These are phyloP conservation scores for Parauchenoglanis punctatus DNA, from an alignment of 2,797 vertebrate species.

Conservation along the genomic window DNA sequence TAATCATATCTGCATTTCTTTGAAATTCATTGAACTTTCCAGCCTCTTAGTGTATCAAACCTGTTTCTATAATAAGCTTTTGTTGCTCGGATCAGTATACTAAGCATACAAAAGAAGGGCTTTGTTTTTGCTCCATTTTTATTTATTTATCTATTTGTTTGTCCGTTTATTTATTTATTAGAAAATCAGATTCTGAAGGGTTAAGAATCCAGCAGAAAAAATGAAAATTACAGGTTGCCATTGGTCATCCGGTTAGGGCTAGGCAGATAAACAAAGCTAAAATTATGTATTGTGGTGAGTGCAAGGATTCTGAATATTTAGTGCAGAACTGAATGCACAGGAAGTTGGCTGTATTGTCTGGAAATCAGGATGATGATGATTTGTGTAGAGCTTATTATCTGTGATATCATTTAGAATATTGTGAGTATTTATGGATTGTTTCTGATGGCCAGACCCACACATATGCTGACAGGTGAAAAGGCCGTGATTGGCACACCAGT, in stretches of 20 bases:
- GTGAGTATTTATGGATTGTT: background rate
- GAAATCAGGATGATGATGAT: background rate
- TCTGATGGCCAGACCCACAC: background rate
- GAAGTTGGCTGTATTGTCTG: background rate
- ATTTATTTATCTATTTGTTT: too few relatives aligned
- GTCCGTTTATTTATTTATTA: background rate
- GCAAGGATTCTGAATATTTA: conserved; percentile 9
- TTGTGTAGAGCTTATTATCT: background rate
- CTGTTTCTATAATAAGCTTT: conserved; percentile 30
- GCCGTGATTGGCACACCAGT: conserved; percentile 9
- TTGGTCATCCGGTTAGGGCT: background rate
- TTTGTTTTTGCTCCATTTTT: background rate
- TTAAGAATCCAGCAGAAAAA: background rate
- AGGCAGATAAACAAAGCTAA: background rate
- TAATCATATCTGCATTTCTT: conserved; percentile 49
- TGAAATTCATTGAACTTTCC: conserved; percentile 46
- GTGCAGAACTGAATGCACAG: background rate
- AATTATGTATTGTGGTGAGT: conserved; percentile 8
- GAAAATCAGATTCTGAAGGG: background rate
- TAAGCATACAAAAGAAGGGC: background rate
- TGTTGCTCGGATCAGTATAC: background rate
- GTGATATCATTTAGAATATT: background rate
- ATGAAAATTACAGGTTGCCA: conserved; percentile 8
- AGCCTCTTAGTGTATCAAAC: conserved; percentile 28
- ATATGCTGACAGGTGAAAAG: background rate